These are phyloP conservation scores for Prinia subflava DNA, from an alignment of 2,113 vertebrate species.

Conservation along the genomic window DNA sequence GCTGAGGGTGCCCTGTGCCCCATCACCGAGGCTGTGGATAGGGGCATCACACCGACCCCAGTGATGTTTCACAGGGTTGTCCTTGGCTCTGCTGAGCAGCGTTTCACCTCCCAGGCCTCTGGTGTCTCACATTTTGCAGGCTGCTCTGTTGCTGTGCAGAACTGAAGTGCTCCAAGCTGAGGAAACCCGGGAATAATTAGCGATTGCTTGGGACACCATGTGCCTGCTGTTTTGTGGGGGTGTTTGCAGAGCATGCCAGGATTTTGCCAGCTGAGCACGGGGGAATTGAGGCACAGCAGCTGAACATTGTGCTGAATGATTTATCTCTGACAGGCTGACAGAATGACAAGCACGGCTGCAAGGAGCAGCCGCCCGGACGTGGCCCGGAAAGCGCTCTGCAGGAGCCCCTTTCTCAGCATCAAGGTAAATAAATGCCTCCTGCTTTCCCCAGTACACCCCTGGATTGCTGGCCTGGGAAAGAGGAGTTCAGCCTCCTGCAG, in stretches of 20 bases:
- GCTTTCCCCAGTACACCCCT: rapidly evolving
- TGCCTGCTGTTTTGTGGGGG: not conserved
- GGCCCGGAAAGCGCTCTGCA: not conserved
- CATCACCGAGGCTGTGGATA: rapidly evolving
- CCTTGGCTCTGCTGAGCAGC: not conserved
- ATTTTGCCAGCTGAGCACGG: not conserved
- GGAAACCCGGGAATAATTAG: not conserved
- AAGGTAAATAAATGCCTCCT: conserved; percentile 24
- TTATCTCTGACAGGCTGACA: conserved; percentile 12
- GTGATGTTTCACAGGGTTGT: rapidly evolving
- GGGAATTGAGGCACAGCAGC: not conserved
- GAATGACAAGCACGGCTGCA: not conserved
- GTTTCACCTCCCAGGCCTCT: not conserved
- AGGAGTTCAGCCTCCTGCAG: not conserved
- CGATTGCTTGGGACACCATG: rapidly evolving
- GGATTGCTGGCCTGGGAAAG: not conserved
- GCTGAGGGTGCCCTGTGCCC: not conserved
- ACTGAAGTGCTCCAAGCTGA: rapidly evolving
- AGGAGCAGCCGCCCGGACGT: not conserved
- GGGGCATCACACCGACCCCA: not conserved
- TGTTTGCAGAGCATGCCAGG: not conserved
- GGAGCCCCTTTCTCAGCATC: conserved; percentile 37
- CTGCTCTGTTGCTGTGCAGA: not conserved
- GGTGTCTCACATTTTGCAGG: rapidly evolving
- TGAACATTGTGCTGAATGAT: not conserved